phyloP scores from a whole-genome alignment of 2,113 vertebrate genomes.

The Litocranius walleri region DNA sequence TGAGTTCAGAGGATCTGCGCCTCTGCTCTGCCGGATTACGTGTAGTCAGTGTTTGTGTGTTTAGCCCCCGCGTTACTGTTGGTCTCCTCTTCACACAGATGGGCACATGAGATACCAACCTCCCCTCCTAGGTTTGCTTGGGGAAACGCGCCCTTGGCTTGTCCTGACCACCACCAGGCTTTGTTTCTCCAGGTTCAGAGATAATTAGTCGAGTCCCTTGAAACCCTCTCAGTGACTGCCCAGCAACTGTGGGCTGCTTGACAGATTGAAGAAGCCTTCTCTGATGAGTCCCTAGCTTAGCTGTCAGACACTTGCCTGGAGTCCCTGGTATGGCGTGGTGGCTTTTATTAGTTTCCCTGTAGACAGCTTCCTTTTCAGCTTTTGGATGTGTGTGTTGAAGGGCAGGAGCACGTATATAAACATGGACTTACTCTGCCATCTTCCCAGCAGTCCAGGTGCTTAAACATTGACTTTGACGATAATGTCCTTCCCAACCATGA shows the following conservation, averaged over 20 bases:
- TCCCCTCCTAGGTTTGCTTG: not conserved
- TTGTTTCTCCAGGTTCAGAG: not conserved
- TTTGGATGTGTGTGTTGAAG: not conserved
- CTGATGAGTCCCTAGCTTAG: not conserved
- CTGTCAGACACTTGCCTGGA: not conserved
- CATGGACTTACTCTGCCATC: constrained; percentile 28
- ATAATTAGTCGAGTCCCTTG: not conserved
- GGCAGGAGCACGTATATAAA: constrained; percentile 40
- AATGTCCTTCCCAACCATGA: constrained; percentile 40
- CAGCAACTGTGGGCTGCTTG: not conserved
- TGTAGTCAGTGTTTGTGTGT: not conserved
- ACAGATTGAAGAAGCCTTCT: not conserved
- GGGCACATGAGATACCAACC: not conserved
- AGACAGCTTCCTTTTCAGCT: constrained; percentile 1
- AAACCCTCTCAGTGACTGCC: not conserved
- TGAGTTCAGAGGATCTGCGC: not conserved
- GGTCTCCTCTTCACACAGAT: not conserved
- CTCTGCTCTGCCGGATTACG: not conserved
- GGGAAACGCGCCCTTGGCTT: not conserved
- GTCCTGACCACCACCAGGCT: not conserved
- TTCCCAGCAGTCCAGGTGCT: constrained; percentile 37
- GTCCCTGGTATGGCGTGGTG: not conserved
- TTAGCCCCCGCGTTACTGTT: not conserved
- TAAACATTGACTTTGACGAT: constrained; percentile 70
- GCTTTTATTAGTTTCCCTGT: constrained; percentile 27